phyloP scores from a whole-genome alignment of 2,113 vertebrate genomes.

The Chunga burmeisteri region DNA sequence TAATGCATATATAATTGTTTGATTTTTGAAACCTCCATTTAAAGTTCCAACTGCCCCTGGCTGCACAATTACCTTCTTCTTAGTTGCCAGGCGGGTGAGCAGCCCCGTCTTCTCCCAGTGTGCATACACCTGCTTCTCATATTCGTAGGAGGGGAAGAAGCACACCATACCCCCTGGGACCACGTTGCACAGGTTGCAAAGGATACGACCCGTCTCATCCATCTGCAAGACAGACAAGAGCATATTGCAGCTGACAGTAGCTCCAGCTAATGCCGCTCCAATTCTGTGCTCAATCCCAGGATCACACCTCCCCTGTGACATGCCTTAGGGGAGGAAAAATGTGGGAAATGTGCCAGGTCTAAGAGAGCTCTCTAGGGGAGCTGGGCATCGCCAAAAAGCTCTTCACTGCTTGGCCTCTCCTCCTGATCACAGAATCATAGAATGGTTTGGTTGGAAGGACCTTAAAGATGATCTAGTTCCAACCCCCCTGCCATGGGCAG shows the following conservation, averaged over 20 bases:
- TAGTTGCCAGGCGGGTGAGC: conserved; percentile 78
- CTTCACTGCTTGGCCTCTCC: not conserved
- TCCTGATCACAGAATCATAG: too few relatives aligned
- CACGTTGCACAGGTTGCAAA: conserved; percentile 90
- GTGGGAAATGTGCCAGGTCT: not conserved
- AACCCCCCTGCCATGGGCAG: too few relatives aligned
- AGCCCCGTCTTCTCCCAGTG: conserved; percentile 88
- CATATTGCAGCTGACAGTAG: not conserved
- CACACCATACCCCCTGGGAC: conserved; percentile 91
- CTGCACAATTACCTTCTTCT: conserved; percentile 84
- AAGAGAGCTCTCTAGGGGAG: not conserved
- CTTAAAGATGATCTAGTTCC: too few relatives aligned
- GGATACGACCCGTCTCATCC: conserved; percentile 88
- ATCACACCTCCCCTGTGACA: not conserved
- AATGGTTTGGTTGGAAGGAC: too few relatives aligned
- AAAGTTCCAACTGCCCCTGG: not conserved
- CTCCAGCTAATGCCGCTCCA: not conserved
- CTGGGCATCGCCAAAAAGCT: not conserved
- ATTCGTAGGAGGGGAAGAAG: conserved; percentile 95
- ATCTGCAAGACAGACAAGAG: conserved; percentile 74
- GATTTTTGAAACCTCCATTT: not conserved
- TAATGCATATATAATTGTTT: not conserved
- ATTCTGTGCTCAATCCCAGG: not conserved
- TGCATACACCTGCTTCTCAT: conserved; percentile 79
- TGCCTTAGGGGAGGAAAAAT: not conserved